phyloP scores from a whole-genome alignment of 2,797 vertebrate genomes.

The Melanotaenia pygmaea region DNA sequence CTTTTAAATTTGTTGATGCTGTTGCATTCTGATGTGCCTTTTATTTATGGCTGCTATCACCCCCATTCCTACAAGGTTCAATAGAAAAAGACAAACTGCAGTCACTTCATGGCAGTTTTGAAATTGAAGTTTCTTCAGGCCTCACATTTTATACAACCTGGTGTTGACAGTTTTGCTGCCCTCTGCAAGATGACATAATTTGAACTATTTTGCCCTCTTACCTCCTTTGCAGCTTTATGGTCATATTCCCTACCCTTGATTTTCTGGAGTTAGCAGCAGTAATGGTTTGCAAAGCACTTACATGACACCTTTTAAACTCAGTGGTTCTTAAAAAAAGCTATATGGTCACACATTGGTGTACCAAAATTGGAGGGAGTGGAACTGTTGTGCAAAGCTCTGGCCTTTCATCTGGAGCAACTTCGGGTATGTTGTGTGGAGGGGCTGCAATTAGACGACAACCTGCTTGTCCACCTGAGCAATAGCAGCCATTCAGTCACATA shows the following conservation, averaged over 20 bases:
- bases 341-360: neutral
- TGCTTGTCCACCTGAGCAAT: neutral
- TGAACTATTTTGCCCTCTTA: neutral
- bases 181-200: neutral
- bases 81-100: neutral
- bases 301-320: neutral
- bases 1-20: conserved; percentile 5
- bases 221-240: neutral
- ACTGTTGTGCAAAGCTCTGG: neutral
- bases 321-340: neutral
- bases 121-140: neutral
- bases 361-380: neutral
- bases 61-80: neutral
- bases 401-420: neutral
- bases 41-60: conserved; percentile 1
- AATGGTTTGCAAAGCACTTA: neutral
- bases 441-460: neutral
- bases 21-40: neutral
- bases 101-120: neutral
- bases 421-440: neutral
- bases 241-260: neutral
- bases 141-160: neutral
- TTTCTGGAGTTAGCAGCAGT: neutral
- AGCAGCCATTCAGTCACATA: neutral
- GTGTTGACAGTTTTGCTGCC: neutral